Conservation (phyloP, 1,140 invertebrate species). For the Aporrectodea caliginosa region DNA sequence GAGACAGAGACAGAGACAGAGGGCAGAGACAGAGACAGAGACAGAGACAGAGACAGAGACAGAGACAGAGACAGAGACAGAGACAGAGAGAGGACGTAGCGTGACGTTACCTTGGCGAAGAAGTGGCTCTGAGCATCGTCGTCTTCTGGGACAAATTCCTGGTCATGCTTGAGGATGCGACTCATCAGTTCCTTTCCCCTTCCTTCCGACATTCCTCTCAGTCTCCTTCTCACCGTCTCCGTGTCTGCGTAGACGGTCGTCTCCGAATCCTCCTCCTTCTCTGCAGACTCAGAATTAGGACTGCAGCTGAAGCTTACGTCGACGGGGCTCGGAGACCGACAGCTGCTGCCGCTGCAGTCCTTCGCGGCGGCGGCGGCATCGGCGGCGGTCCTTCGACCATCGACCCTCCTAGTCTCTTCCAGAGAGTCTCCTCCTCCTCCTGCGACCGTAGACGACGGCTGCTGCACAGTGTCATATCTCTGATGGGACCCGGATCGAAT, state of each 20-base stretch:
- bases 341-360: too few species aligned
- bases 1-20: too few species aligned
- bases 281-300: not conserved
- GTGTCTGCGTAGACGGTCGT: not conserved
- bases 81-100: not conserved
- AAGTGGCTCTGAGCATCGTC: not conserved
- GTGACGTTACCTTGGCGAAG: not conserved
- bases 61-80: too few species aligned
- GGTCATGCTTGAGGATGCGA: not conserved
- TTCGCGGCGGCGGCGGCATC: too few species aligned
- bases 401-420: too few species aligned
- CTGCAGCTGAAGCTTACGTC: not conserved
- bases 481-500: too few species aligned
- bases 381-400: too few species aligned
- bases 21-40: too few species aligned
- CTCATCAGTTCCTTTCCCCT: not conserved
- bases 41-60: too few species aligned
- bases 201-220: not conserved
- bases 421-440: too few species aligned
- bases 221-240: not conserved
- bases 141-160: not conserved
- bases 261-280: not conserved
- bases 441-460: too few species aligned
- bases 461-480: too few species aligned
- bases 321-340: not conserved